phyloP scores from a whole-genome alignment of 2,797 vertebrate genomes.

The Enteromius afrohamiltoni region DNA sequence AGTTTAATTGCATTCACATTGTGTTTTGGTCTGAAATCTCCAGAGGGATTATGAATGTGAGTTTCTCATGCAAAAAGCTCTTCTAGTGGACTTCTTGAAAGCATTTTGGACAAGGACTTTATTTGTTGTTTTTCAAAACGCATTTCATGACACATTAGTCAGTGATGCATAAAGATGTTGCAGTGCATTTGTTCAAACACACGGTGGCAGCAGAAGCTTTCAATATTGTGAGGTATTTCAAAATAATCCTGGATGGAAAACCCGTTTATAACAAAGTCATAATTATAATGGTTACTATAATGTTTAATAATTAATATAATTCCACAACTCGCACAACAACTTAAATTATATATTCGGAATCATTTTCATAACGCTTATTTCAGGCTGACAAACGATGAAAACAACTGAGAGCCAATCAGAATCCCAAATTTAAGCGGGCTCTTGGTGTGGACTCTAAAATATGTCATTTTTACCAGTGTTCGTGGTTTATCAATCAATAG shows the following conservation, averaged over 20 bases:
- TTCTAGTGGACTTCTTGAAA: not conserved
- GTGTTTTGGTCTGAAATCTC: not conserved
- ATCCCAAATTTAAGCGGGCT: not conserved
- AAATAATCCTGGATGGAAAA: no score
- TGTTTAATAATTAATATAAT: not conserved
- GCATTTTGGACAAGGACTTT: not conserved
- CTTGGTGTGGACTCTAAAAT: not conserved
- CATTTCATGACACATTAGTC: not conserved
- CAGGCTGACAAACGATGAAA: not conserved
- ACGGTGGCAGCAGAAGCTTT: not conserved
- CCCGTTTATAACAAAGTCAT: not conserved
- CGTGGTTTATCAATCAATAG: not conserved
- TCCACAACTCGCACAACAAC: not conserved
- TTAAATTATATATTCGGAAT: not conserved
- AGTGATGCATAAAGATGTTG: no score
- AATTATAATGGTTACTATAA: not conserved
- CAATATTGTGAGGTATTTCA: not conserved
- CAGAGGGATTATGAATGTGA: not conserved
- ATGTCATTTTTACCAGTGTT: not conserved
- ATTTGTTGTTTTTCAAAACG: not conserved
- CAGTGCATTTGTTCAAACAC: not conserved
- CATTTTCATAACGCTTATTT: not conserved
- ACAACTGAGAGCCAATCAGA: not conserved
- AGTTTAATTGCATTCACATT: conserved; percentile 21
- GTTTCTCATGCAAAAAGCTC: not conserved